Conservation (phyloP, 2,113 vertebrate species). For the Dryoscopus gambensis region DNA sequence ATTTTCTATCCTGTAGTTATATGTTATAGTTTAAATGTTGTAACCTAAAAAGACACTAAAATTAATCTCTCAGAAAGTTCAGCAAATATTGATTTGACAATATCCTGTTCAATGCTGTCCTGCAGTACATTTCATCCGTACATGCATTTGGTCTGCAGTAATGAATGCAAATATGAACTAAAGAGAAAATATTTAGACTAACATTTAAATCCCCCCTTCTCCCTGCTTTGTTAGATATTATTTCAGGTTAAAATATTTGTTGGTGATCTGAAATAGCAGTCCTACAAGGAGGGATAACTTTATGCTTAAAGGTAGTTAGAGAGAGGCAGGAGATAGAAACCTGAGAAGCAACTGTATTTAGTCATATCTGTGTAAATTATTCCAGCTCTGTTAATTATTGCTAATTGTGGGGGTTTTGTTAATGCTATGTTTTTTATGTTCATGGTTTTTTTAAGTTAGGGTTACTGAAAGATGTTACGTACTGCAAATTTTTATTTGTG, state of each 20-base stretch:
- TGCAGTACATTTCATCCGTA: neutral
- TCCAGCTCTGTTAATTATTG: neutral
- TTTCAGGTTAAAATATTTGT: neutral
- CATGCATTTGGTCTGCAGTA: neutral
- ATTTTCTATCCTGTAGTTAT: neutral
- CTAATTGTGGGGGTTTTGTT: neutral
- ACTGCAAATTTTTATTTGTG: neutral
- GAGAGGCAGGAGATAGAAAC: neutral
- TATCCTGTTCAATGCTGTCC: neutral
- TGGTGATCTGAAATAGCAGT: neutral
- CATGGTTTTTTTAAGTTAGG: neutral
- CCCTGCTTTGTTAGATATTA: neutral
- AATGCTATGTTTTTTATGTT: neutral
- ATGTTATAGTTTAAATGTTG: neutral
- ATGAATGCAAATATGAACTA: neutral
- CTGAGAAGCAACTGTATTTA: neutral
- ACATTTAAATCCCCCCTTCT: neutral
- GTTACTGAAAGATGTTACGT: neutral
- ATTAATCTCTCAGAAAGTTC: neutral
- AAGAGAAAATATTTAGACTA: neutral
- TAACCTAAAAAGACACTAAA: neutral
- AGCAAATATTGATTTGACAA: neutral
- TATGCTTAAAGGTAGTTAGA: neutral
- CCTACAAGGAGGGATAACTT: neutral
- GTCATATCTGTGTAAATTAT: neutral